Evolutionary conservation across 2,797 vertebrate species (phyloP), one percentile per base, ranked within the genome.

Genomic region (Eupleurogrammus muticus): DNA sequence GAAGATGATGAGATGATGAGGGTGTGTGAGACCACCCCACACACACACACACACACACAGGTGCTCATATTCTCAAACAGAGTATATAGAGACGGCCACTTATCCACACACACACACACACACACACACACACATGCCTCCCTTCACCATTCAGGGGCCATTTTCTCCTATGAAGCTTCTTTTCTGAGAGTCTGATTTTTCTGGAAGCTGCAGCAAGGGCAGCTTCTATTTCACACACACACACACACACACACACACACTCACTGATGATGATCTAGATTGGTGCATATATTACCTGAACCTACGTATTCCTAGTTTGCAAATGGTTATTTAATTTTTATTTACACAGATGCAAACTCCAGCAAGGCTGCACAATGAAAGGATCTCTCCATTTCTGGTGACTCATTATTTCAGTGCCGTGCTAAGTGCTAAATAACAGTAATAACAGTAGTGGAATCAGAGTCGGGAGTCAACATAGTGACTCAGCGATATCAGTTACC

Each of bases 211-310:
- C 52, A 75, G 24, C 62, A 74, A 67, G 28, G 57, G 60, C 20
- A 13, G 34, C 50, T 13, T 70, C 17, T 53, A 68, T 63, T 47
- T 66, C 24, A 5, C 49, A 77, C 50, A 44, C 51, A n/a, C n/a
- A n/a, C n/a, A n/a, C n/a, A n/a, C n/a, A n/a, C n/a, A n/a, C n/a
- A n/a, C n/a, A n/a, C n/a, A n/a, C n/a, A n/a, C 24, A 5, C 49
- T 79, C 50, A 44, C 51, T 36, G 38, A 70, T 61, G 53, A 70
- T 66, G 67, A 77, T n/a, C n/a, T n/a, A 10, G 36, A 16, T 55
- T 17, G 14, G 2, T 55, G 20, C 7, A 35, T 47, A n/a, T 38
- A 62, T 62, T 62, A 14, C 17, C 24, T 38, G 36, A 38, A 38
- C 36, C 36, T 38, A 38, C 12, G 36, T 38, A 2, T 38, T 12